Percentiles rank a stretch among this genome's conserved stretches.
These are phyloP conservation scores for Cosmia pyralina DNA, from an alignment of 2,888 invertebrate species.

Conservation along the genomic window DNA sequence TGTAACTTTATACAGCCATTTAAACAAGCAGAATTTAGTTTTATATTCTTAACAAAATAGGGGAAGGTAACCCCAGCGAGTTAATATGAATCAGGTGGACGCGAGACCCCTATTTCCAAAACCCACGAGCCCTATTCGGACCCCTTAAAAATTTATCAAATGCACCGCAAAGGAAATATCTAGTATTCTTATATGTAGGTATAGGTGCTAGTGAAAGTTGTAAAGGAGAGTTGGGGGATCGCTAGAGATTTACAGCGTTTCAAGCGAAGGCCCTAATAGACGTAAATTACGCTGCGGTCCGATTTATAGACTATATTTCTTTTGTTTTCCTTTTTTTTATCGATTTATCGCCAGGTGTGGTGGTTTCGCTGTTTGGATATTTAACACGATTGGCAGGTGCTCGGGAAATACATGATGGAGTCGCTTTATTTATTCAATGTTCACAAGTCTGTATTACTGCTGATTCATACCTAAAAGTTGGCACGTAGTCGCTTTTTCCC, in stretches of 20 bases:
- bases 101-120: conserved; percentile 61
- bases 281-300: conserved; percentile 87
- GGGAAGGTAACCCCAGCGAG: conserved; percentile 49
- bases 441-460: conserved; percentile 28
- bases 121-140: conserved; percentile 79
- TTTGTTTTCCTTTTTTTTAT: conserved; percentile 79
- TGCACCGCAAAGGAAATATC: conserved; percentile 70
- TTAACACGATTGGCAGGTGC: conserved; percentile 63
- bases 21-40: conserved; percentile 66
- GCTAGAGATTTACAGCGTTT: conserved; percentile 85
- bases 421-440: conserved; percentile 44
- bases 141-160: conserved; percentile 86
- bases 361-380: conserved; percentile 52
- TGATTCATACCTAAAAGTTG: conserved; percentile 47
- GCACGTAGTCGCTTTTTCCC: conserved; percentile 49
- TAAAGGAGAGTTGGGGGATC: conserved; percentile 78
- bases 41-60: conserved; percentile 63
- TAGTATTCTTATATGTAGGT: conserved; percentile 62
- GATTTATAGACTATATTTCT: conserved; percentile 88
- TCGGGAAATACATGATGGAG: conserved; percentile 55
- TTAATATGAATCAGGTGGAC: conserved; percentile 69
- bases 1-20: conserved; percentile 60
- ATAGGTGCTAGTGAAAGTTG: conserved; percentile 70
- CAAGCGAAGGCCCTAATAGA: conserved; percentile 86
- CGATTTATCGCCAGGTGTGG: conserved; percentile 79